Evolutionary conservation across 1,140 invertebrate species (phyloP), one percentile per base, ranked within the genome.

Genomic region (Ceratina japonica): DNA sequence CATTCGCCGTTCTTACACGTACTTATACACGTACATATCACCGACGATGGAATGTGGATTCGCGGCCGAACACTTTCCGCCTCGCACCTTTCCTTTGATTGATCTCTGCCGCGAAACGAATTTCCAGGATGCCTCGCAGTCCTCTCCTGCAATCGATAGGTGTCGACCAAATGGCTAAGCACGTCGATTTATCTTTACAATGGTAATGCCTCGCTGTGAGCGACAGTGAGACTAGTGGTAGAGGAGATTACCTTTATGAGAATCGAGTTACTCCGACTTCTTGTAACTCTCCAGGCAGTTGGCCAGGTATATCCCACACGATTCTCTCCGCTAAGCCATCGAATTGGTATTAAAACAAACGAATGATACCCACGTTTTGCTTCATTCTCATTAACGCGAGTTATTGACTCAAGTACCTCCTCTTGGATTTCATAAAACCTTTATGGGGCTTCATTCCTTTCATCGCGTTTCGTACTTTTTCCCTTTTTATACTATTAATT

Each of bases 1-100:
- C 84, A 87, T 87, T 86, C 88, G 82, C 82, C 79, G 81, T 72
- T 84, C 84, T 62, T 24, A 58, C 37, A 44, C n/a, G n/a, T 44
- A 44, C 37, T 44, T 44, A 10, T 8, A 44, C 37, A 10, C 10
- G 5, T 8, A 44, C 37, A 10, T 44, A 2, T 44, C 68, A 59
- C 51, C 31, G 27, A 31, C 27, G 27, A 31, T 31, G 27, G 37
- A 63, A 75, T 16, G 31, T 22, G 20, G 59, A 54, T 20, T 74
- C 70, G 22, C 63, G 27, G 58, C 63, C 54, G 65, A 75, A 79
- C 65, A 79, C 79, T 79, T 83, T 80, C 81, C 27, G 52, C 65
- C 54, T 72, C 59, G 27, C 80, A 81, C 62, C 61, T 79, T 64
- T 64, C 37, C 52, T 72, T 59, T 44, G n/a, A 16, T 12, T 37